Evolutionary conservation across 2,113 vertebrate species (phyloP), one percentile per base, ranked within the genome.

Genomic region (Microcebus tavaratra): DNA sequence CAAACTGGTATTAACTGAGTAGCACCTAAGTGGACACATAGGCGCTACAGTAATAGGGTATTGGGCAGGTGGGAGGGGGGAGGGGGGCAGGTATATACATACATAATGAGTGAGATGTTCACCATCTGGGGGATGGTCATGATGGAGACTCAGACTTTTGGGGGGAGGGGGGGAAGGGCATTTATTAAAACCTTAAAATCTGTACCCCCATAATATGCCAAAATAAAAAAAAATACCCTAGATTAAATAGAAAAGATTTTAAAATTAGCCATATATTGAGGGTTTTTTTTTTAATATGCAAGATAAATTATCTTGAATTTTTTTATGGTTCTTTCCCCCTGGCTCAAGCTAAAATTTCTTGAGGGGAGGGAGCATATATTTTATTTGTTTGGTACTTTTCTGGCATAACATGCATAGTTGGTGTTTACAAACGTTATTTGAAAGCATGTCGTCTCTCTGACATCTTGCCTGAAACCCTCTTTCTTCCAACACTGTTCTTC

Each of bases 331-430:
- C 36, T 85, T 88, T 85, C 63, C n/a, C 3, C 5, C 45, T 45
- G 14, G 1, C 36, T 82, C 34, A 45, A 10, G n/a, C 34, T 86
- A 50, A 81, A 90, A 45, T 88, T 50, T 9, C 15, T 4, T 48
- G 11, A 83, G 57, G 29, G n/a, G 31, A 34, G 1, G 21, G 79
- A 53, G 55, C 36, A 2, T 17, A 8, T 8, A 27, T 48, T 81
- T 8, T 76, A 61, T 31, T 61, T 79, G 10, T 63, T 45, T 68
- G 11, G n/a, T 23, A n/a, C 31, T 70, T 89, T 20, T 42, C 39
- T 17, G 15, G 0, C 12, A 27, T 31, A 1, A 36, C 3, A 25
- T 31, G 17, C 21, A 42, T 0, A 53, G 9, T 17, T 34, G 2
- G 27, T 68, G 17, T 61, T 86, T 21, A 50, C 76, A 36, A 36